Evolutionary conservation across 1,140 invertebrate species (phyloP), one percentile per base, ranked within the genome.

Genomic region (Drosophila watanabei): DNA sequence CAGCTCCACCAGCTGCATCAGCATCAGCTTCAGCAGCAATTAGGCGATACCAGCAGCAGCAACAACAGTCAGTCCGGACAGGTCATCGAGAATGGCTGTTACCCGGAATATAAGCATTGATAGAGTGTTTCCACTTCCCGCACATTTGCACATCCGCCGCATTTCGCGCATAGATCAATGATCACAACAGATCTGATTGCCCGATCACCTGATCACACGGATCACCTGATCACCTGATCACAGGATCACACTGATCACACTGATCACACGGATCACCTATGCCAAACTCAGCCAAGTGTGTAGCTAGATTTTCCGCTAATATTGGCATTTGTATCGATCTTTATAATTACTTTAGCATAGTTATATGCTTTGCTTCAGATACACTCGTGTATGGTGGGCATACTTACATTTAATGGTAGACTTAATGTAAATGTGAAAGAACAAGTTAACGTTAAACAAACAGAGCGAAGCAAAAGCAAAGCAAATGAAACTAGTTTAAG

Each of bases 91-190:
- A 93, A 92, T 93, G 93, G 92, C 69, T 93, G 93, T 49, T 93
- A 93, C 92, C 93, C 93, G 79, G 93, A 93, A 92, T 93, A 93
- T 93, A 95, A 95, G 92, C 94, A 95, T 94, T 95, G 94, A 95
- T 94, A 94, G 77, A 87, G 75, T 62, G 49, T 28, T 41, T 70
- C 45, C 41, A 76, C 33, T 16, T 20, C 5, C 5, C 32, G 33
- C 52, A 56, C 52, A 37, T 56, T 56, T 37, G 52, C 52, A 56
- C 52, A 56, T 52, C 51, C 30, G 52, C 52, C 33, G 33, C 52
- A 56, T 37, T 33, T 33, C 30, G 51, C 51, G 18, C 32, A 35
- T 54, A 14, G 32, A 54, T 54, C n/a, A 35, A 20, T 54, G 52
- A 35, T 35, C 7, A 54, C 32, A 24, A 32, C 49, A 2, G 49